Percentiles rank a stretch among this genome's conserved stretches.
Conservation (phyloP, 2,113 vertebrate species). For the Heterochromis multidens region DNA sequence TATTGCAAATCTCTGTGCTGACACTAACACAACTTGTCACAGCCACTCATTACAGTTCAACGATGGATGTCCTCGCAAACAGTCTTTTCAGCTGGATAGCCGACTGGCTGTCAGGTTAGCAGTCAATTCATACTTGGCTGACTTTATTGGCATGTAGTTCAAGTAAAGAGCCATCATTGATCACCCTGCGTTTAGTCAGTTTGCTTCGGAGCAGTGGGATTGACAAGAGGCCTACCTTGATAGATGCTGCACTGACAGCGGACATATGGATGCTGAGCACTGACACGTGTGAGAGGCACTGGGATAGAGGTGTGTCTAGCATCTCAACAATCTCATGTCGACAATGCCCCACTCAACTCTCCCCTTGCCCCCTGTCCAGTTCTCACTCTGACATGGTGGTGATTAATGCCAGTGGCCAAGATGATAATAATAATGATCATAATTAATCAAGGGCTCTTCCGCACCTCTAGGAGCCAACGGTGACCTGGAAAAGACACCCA, state of each 20-base stretch:
- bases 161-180: constrained; percentile 61
- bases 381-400: constrained; percentile 59
- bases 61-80: constrained; percentile 59
- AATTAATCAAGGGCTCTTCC: constrained; percentile 79
- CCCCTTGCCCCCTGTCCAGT: constrained; percentile 38
- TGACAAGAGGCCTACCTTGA: constrained; percentile 50
- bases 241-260: constrained; percentile 46
- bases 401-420: constrained; percentile 71
- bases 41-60: constrained; percentile 57
- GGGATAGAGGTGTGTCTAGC: constrained; percentile 37
- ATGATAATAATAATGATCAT: constrained; percentile 79
- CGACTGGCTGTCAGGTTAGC: constrained; percentile 57
- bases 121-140: constrained; percentile 62
- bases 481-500: constrained; percentile 78
- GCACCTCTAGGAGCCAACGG: constrained; percentile 66
- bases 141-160: constrained; percentile 63
- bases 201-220: constrained; percentile 24
- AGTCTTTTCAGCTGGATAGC: constrained; percentile 34
- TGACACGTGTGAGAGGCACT: constrained; percentile 10
- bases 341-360: constrained; percentile 4
- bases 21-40: constrained; percentile 57
- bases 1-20: constrained; percentile 45
- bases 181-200: constrained; percentile 41
- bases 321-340: constrained; percentile 39
- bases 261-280: constrained; percentile 50